phyloP scores from a whole-genome alignment of 2,888 invertebrate genomes.

The Hyles lineata region DNA sequence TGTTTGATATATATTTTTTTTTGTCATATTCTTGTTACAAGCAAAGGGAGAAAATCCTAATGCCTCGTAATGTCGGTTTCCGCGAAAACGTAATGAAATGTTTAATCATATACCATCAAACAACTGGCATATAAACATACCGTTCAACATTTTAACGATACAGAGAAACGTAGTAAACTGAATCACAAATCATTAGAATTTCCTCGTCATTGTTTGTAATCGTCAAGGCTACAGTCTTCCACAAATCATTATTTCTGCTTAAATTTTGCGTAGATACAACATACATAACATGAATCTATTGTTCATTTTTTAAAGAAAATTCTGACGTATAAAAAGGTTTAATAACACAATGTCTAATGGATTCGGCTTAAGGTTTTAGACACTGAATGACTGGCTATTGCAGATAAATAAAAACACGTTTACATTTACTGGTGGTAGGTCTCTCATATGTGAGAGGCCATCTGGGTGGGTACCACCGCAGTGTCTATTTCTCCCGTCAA shows the following conservation, averaged over 20 bases:
- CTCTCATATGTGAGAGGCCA: too few species aligned
- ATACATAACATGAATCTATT: neutral
- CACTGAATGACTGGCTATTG: neutral
- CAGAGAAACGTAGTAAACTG: neutral
- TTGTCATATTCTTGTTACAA: neutral
- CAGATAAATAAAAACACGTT: neutral
- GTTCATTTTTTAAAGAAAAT: neutral
- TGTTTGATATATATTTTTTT: neutral
- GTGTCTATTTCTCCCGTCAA: too few species aligned
- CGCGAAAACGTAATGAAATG: neutral
- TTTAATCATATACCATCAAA: neutral
- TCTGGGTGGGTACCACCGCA: too few species aligned
- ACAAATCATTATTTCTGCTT: neutral
- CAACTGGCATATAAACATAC: neutral
- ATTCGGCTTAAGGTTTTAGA: neutral
- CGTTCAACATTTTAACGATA: neutral
- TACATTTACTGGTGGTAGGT: too few species aligned
- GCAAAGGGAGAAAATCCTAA: neutral
- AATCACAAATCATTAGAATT: conserved; percentile 18
- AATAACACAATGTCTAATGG: neutral
- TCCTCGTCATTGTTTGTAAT: neutral
- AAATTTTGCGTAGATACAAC: neutral
- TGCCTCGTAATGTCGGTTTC: neutral
- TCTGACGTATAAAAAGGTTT: too few species aligned
- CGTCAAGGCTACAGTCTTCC: neutral